phyloP scores from a whole-genome alignment of 2,113 vertebrate genomes.

The Pseudorectes ferrugineus region DNA sequence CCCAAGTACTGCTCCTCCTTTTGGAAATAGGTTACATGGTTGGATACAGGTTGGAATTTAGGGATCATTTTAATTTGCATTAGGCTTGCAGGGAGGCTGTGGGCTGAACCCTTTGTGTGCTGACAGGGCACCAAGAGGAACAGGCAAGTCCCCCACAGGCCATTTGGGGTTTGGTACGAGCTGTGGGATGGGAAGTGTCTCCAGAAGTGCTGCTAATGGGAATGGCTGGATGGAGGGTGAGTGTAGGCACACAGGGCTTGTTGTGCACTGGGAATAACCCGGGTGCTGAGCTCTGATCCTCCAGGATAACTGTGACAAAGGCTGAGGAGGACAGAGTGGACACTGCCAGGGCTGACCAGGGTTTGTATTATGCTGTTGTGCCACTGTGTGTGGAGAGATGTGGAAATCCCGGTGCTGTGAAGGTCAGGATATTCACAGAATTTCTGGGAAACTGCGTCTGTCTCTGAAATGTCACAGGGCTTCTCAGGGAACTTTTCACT shows the following conservation, averaged over 20 bases:
- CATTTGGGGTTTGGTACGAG: background rate
- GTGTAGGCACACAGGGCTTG: background rate
- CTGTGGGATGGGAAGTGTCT: background rate
- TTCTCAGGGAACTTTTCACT: background rate
- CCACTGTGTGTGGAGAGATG: background rate
- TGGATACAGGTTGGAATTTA: background rate
- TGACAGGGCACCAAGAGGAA: background rate
- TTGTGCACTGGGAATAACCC: background rate
- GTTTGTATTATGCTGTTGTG: background rate
- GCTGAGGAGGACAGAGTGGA: background rate
- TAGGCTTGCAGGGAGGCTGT: background rate
- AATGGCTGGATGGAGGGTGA: background rate
- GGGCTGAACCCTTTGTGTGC: background rate
- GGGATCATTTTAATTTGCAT: background rate
- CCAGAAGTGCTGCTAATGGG: background rate
- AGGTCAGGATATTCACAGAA: background rate
- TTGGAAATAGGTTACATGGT: background rate
- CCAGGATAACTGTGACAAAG: background rate
- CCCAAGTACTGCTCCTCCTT: background rate
- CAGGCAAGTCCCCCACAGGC: fast-evolving
- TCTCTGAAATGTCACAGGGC: background rate
- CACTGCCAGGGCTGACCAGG: background rate
- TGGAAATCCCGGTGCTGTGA: background rate
- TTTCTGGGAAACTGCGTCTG: background rate
- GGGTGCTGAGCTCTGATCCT: background rate